phyloP scores from a whole-genome alignment of 2,113 vertebrate species.

The Siniperca knerii region DNA sequence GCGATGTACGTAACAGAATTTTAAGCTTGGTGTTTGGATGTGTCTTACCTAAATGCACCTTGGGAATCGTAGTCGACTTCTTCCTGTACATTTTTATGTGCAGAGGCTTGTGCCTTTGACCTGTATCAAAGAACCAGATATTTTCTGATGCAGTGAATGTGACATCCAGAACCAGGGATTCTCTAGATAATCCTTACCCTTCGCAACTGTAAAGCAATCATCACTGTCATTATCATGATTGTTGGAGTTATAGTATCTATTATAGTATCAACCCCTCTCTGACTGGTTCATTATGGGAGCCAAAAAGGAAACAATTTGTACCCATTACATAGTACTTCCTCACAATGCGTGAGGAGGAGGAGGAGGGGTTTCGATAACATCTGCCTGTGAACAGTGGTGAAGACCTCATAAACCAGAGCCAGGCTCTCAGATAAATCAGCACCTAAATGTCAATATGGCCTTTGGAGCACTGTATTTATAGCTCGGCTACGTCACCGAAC shows the following conservation, averaged over 20 bases:
- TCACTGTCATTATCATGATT: slow-evolving; percentile 19
- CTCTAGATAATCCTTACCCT: slow-evolving; percentile 22
- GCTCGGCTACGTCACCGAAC: slow-evolving; percentile 43
- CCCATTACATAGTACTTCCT: slow-evolving; percentile 24
- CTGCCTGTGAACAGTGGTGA: slow-evolving; percentile 45
- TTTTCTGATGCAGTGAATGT: background rate
- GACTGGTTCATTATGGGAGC: background rate
- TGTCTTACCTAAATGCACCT: background rate
- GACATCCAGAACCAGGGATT: background rate
- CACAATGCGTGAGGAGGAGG: background rate
- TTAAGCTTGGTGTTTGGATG: background rate
- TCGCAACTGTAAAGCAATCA: background rate
- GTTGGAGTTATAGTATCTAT: background rate
- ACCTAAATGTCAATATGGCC: slow-evolving; percentile 77
- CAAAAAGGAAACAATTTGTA: slow-evolving; percentile 38
- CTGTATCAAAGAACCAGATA: slow-evolving; percentile 12
- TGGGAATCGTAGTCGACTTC: background rate
- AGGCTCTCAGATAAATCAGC: slow-evolving; percentile 70
- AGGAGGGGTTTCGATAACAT: slow-evolving; percentile 38
- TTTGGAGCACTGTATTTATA: slow-evolving; percentile 75
- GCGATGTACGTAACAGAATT: background rate
- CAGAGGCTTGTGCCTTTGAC: background rate
- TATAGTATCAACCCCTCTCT: slow-evolving; percentile 5
- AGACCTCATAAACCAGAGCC: slow-evolving; percentile 62
- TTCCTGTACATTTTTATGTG: background rate